phyloP scores from a whole-genome alignment of 2,888 invertebrate genomes.

The Phengaris arion region DNA sequence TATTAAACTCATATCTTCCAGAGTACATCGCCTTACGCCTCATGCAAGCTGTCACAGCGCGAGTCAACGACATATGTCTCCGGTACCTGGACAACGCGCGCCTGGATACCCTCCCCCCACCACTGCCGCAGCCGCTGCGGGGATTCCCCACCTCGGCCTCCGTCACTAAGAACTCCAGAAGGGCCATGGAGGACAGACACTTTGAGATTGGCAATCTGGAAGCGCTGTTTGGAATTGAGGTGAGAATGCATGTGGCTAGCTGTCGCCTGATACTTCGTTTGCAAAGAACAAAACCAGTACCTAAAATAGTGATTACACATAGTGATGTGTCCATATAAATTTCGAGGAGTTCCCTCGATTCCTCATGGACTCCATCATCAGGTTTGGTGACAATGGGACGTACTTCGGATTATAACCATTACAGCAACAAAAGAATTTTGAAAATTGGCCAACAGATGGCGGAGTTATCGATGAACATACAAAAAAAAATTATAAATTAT shows the following conservation, averaged over 20 bases:
- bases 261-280: no score
- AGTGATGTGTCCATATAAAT: no score
- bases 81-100: constrained; percentile 84
- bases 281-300: no score
- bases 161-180: constrained; percentile 89
- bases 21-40: constrained; percentile 85
- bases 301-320: no score
- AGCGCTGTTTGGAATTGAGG: constrained; percentile 88
- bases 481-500: no score
- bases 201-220: constrained; percentile 91
- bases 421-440: no score
- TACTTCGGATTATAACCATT: no score
- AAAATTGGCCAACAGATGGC: no score
- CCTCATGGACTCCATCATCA: no score
- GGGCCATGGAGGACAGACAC: constrained; percentile 96
- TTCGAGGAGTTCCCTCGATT: no score
- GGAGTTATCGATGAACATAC: no score
- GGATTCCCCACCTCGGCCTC: constrained; percentile 80
- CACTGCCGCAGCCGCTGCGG: constrained; percentile 75
- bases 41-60: constrained; percentile 86
- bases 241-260: constrained; percentile 49
- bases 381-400: no score
- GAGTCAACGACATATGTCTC: constrained; percentile 85
- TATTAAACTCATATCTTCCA: constrained; percentile 58
- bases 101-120: constrained; percentile 81